Evolutionary conservation across 2,797 vertebrate species (phyloP).

Genomic region (Enoplosus armatus): DNA sequence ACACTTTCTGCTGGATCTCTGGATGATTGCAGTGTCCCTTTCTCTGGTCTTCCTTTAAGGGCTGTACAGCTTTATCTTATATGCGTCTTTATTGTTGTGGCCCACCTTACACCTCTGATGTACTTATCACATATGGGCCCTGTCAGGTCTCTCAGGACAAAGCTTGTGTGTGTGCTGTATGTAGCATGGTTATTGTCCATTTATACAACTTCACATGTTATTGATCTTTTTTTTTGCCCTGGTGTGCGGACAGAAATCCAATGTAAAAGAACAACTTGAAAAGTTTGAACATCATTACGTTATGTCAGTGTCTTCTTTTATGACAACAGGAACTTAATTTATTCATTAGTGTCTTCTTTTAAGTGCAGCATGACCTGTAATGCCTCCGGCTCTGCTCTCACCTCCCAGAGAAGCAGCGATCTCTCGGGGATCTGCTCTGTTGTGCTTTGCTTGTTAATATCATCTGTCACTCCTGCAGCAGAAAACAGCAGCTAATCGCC

Average conservation of each 20-base stretch:
- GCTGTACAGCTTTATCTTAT: not conserved
- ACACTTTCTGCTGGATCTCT: not conserved
- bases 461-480: slow-evolving; percentile 17
- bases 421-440: slow-evolving; percentile 35
- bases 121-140: not conserved
- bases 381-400: slow-evolving; percentile 17
- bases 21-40: not conserved
- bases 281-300: not conserved
- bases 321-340: slow-evolving; percentile 17
- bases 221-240: not conserved
- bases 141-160: slow-evolving; percentile 1
- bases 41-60: slow-evolving; percentile 1
- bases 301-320: not conserved
- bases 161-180: not conserved
- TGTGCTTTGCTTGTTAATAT: slow-evolving; percentile 43
- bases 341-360: slow-evolving; percentile 43
- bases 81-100: not conserved
- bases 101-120: not conserved
- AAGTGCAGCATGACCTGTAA: slow-evolving; percentile 25
- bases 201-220: not conserved
- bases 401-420: slow-evolving; percentile 16
- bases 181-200: not conserved
- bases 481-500: slow-evolving; percentile 2
- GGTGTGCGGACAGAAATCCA: not conserved
- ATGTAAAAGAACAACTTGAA: not conserved